Evolutionary conservation across 2,888 invertebrate genomes (phyloP).

Genomic region (Melinopterus prodromus): DNA sequence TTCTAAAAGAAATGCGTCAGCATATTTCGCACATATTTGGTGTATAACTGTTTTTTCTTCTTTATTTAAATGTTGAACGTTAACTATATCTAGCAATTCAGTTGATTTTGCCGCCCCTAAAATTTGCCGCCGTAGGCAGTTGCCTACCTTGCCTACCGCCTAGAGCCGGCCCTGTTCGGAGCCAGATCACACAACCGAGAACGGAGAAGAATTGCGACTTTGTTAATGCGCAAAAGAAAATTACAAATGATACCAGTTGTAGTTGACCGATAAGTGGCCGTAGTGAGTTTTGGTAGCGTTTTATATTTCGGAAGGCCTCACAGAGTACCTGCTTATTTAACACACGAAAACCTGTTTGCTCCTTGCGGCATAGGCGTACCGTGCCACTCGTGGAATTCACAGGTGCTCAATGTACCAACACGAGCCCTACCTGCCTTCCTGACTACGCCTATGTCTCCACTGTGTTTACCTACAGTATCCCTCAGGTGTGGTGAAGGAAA

Average conservation of each 20-base stretch:
- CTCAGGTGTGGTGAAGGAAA: not conserved
- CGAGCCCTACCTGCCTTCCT: constrained; percentile 39
- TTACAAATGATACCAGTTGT: not conserved
- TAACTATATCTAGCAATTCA: too few species aligned
- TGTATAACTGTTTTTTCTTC: too few species aligned
- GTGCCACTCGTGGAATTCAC: not conserved
- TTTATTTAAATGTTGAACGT: too few species aligned
- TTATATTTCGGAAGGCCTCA: constrained; percentile 28
- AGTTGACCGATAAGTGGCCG: not conserved
- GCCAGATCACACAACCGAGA: too few species aligned
- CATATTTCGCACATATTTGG: too few species aligned
- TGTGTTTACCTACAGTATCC: constrained; percentile 15
- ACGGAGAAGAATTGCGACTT: too few species aligned
- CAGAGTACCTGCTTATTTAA: constrained; percentile 35
- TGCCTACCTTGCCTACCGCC: too few species aligned
- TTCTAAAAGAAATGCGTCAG: too few species aligned
- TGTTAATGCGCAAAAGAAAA: not conserved
- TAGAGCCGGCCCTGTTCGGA: too few species aligned
- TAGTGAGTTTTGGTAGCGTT: constrained; percentile 22
- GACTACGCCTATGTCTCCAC: constrained; percentile 40
- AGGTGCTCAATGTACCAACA: constrained; percentile 5
- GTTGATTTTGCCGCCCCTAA: too few species aligned
- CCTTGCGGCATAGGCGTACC: constrained; percentile 43
- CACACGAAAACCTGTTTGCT: constrained; percentile 47
- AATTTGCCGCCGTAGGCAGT: too few species aligned